Evolutionary conservation across 2,113 vertebrate genomes (phyloP).

Genomic region (Pollimyrus isidori): DNA sequence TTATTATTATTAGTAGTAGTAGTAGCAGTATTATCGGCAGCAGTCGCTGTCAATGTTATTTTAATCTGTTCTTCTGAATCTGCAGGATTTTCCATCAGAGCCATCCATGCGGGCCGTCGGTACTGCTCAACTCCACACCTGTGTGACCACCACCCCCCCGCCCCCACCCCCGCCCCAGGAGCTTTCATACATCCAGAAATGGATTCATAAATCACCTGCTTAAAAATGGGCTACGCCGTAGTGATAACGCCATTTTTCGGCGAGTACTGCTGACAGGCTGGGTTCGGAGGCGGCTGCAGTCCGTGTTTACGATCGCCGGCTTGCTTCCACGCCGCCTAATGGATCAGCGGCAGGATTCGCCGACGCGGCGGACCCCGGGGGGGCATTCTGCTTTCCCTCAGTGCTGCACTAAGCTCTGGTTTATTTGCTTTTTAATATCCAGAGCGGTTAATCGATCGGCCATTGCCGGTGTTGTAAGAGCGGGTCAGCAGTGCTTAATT

Average conservation of each 20-base stretch:
- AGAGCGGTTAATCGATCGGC: not conserved
- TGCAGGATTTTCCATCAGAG: not conserved
- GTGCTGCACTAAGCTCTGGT: not conserved
- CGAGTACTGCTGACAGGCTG: not conserved
- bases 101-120: not conserved
- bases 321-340: not conserved
- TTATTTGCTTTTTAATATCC: not conserved
- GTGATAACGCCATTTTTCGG: not conserved
- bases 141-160: not conserved
- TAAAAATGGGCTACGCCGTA: not conserved
- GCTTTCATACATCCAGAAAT: not conserved
- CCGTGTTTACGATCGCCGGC: not conserved
- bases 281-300: not conserved
- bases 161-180: not conserved
- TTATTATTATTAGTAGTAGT: not conserved
- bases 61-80: not conserved
- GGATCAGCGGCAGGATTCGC: not conserved
- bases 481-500: not conserved
- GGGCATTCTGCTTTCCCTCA: not conserved
- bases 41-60: not conserved
- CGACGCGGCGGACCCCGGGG: not conserved
- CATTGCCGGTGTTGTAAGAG: not conserved
- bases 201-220: not conserved
- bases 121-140: not conserved
- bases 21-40: not conserved